phyloP scores from a whole-genome alignment of 2,888 invertebrate species.

The Acleris laterana region DNA sequence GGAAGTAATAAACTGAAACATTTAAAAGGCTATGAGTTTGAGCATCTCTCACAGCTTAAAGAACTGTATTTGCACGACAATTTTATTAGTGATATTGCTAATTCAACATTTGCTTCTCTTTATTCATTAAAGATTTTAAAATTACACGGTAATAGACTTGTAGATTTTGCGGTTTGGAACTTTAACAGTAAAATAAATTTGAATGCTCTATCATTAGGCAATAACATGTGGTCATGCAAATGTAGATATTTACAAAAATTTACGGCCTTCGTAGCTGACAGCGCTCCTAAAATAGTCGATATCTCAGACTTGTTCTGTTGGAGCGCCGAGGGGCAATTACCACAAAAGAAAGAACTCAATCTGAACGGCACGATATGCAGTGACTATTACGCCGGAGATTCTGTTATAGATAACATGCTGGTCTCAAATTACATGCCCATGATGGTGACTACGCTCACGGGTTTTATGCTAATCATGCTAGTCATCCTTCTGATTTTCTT shows the following conservation, averaged over 20 bases:
- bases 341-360: constrained; percentile 90
- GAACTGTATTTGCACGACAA: constrained; percentile 95
- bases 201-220: constrained; percentile 89
- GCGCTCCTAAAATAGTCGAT: constrained; percentile 90
- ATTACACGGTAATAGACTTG: constrained; percentile 92
- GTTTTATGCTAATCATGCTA: constrained; percentile 90
- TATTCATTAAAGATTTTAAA: constrained; percentile 90
- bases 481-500: constrained; percentile 91
- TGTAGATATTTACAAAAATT: constrained; percentile 94
- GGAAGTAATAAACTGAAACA: constrained; percentile 93
- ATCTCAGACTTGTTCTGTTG: constrained; percentile 91
- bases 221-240: constrained; percentile 95
- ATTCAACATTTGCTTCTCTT: constrained; percentile 90
- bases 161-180: constrained; percentile 91
- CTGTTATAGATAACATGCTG: constrained; percentile 91
- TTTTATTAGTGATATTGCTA: constrained; percentile 89
- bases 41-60: constrained; percentile 90
- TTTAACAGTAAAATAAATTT: constrained; percentile 86
- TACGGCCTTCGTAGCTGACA: constrained; percentile 91
- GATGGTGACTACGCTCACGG: constrained; percentile 90
- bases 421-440: constrained; percentile 93
- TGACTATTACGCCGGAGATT: constrained; percentile 92
- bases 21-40: constrained; percentile 93
- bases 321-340: constrained; percentile 87
- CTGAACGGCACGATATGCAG: constrained; percentile 93